Percentiles rank a stretch among this genome's conserved stretches.
phyloP scores from a whole-genome alignment of 2,797 vertebrate genomes.

The Acridotheres tristis region DNA sequence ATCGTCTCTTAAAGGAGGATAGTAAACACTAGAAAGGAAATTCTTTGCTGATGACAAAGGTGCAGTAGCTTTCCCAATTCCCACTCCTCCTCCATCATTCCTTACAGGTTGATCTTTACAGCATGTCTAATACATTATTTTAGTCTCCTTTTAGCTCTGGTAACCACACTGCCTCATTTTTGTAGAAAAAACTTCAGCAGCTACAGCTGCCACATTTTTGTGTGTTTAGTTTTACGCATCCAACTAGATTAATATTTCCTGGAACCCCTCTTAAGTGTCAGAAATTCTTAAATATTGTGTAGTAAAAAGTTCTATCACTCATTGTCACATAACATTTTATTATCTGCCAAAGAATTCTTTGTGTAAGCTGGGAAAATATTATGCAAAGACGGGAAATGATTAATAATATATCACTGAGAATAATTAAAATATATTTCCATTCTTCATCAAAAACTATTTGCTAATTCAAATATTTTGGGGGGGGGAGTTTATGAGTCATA shows the following conservation, averaged over 20 bases:
- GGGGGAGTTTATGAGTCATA: neutral
- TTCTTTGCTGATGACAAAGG: neutral
- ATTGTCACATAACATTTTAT: neutral
- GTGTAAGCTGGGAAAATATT: neutral
- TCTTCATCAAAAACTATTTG: neutral
- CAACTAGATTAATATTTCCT: neutral
- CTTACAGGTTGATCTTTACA: neutral
- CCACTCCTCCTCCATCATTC: neutral
- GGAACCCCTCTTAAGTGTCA: neutral
- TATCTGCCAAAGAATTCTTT: constrained; percentile 19
- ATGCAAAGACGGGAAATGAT: neutral
- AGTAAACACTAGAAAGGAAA: neutral
- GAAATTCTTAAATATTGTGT: neutral
- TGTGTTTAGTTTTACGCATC: constrained; percentile 3
- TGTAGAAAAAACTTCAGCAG: neutral
- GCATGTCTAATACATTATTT: neutral
- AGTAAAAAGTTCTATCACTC: neutral
- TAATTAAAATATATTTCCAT: neutral
- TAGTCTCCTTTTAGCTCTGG: neutral
- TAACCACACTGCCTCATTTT: neutral
- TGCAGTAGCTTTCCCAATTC: neutral
- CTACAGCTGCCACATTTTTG: neutral
- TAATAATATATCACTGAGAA: neutral
- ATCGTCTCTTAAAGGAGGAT: neutral
- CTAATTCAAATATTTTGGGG: neutral